These are phyloP conservation scores for Tapirus terrestris DNA, from an alignment of 2,113 vertebrate species.

Conservation along the genomic window DNA sequence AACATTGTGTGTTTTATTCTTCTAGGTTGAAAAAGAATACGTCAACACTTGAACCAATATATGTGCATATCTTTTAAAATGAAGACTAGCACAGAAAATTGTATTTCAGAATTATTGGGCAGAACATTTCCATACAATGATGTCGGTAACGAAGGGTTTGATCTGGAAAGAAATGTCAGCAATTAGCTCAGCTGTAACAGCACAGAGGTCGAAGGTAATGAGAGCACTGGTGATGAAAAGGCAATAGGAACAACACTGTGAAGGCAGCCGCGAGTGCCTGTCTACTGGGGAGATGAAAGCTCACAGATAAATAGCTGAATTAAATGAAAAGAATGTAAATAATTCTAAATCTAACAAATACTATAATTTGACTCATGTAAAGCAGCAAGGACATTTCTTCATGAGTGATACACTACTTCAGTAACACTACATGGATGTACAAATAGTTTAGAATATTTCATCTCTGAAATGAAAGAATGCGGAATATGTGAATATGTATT, in stretches of 20 bases:
- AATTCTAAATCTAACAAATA: background rate
- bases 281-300: background rate
- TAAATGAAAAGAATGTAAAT: background rate
- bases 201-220: background rate
- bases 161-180: constrained; percentile 31
- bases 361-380: background rate
- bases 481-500: background rate
- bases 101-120: constrained; percentile 24
- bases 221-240: background rate
- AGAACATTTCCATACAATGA: constrained; percentile 39
- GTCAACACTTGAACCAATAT: background rate
- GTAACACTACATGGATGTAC: background rate
- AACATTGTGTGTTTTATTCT: background rate
- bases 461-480: background rate
- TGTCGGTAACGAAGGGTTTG: constrained; percentile 24
- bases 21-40: background rate
- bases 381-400: background rate
- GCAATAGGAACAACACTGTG: background rate
- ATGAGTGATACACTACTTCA: background rate
- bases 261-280: accelerated
- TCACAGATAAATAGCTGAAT: background rate
- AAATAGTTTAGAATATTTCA: background rate
- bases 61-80: background rate
- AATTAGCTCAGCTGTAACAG: constrained; percentile 26
- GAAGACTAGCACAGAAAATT: background rate